Evolutionary conservation across 2,888 invertebrate genomes (phyloP).

Genomic region (Diaphora mendica): DNA sequence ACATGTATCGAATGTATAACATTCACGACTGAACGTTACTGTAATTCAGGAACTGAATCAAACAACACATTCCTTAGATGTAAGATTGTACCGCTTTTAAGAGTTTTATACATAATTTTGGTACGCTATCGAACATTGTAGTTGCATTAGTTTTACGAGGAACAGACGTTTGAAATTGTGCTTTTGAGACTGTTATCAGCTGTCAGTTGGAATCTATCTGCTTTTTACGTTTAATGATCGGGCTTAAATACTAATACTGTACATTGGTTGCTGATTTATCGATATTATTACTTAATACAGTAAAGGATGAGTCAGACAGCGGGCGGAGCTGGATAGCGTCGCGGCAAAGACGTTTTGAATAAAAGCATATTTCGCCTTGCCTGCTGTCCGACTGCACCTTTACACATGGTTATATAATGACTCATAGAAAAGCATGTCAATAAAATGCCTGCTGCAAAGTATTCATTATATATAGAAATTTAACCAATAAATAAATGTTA

Average conservation of each 20-base stretch:
- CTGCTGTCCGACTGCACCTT: not conserved
- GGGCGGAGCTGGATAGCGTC: not conserved
- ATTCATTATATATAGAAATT: not conserved
- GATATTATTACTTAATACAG: not conserved
- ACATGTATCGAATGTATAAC: slow-evolving; percentile 13
- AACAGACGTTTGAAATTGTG: slow-evolving; percentile 14
- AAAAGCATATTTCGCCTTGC: not conserved
- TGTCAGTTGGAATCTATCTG: not conserved
- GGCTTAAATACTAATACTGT: not conserved
- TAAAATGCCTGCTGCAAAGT: not conserved
- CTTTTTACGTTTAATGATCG: not conserved
- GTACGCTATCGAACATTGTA: slow-evolving; percentile 4
- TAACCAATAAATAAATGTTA: not conserved
- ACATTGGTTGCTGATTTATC: not conserved
- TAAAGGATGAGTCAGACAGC: not conserved
- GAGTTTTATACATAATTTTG: slow-evolving; percentile 5
- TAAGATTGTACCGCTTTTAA: slow-evolving; percentile 17
- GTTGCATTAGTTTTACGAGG: slow-evolving; percentile 2
- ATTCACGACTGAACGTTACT: slow-evolving; percentile 25
- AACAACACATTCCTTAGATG: slow-evolving; percentile 20
- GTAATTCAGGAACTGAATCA: slow-evolving; percentile 14
- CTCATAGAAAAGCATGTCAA: not conserved
- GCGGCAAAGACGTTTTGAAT: not conserved
- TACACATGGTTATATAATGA: not conserved
- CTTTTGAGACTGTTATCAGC: slow-evolving; percentile 9